Evolutionary conservation across 2,888 invertebrate genomes (phyloP), one percentile per base, ranked within the genome.

Genomic region (Deilephila elpenor): DNA sequence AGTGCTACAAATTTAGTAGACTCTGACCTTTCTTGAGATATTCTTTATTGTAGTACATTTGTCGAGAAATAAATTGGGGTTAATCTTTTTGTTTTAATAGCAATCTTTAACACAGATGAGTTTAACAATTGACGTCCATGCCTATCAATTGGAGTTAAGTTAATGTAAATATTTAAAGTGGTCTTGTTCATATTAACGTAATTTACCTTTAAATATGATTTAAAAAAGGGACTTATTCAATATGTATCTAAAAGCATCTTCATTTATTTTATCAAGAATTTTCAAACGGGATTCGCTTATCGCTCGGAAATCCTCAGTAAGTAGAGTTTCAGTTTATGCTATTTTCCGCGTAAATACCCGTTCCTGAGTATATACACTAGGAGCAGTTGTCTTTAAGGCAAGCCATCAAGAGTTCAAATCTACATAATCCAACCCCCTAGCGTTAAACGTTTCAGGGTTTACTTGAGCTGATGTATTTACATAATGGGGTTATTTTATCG

Each of bases 1-100:
- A 67, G 67, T 67, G 67, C 51, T 67, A 67, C 67, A 51, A 62
- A 67, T 67, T 67, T 14, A 51, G 17, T 67, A 44, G 37, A 37
- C 64, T 32, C 32, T 44, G 6, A 67, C 14, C 5, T 67, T 67
- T 25, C 51, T 17, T 51, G 1, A 37, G 20, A 56, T 19, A 11
- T 5, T n/a, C 44, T 44, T 67, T 25, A 17, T 3, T 3, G 25
- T 20, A 5, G 6, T 56, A 56, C 34, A 32, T 34, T 32, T 67
- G 5, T 44, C 2, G 67, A 14, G 20, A 51, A 29, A 51, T 6
- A 29, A 6, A 51, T 67, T 67, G 17, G 11, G 3, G 11, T 44
- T 37, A 2, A 37, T 32, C 32, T 32, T 32, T 32, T 2, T 11
- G 11, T 44, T 2, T 44, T 4, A 2, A 44, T 44, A 11, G 11